Conservation (phyloP, 1,140 invertebrate species). For the Coboldia fuscipes region DNA sequence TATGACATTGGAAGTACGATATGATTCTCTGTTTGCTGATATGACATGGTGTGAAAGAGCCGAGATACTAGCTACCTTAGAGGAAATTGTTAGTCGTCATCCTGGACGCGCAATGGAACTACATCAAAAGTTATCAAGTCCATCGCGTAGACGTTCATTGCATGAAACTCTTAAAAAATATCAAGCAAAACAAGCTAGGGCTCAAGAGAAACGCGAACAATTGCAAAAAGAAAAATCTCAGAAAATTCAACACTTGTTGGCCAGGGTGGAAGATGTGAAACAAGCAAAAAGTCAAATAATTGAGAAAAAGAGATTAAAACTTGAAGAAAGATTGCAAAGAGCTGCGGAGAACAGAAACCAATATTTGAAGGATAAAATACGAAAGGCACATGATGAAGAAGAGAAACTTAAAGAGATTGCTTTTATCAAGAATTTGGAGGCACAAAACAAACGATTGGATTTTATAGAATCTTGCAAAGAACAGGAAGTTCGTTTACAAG, state of each 20-base stretch:
- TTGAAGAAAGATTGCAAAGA: slow-evolving; percentile 67
- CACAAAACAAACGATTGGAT: slow-evolving; percentile 84
- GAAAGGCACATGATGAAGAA: slow-evolving; percentile 93
- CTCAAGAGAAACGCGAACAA: slow-evolving; percentile 52
- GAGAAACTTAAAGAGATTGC: slow-evolving; percentile 93
- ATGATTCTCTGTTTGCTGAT: slow-evolving; percentile 48
- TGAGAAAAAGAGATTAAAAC: slow-evolving; percentile 58
- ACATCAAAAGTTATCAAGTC: slow-evolving; percentile 83
- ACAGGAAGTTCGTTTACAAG: slow-evolving; percentile 62
- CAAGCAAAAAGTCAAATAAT: slow-evolving; percentile 67
- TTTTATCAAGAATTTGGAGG: slow-evolving; percentile 91
- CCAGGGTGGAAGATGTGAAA: slow-evolving; percentile 82
- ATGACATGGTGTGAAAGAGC: slow-evolving; percentile 61
- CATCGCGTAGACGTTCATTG: slow-evolving; percentile 58
- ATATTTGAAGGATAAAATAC: slow-evolving; percentile 52
- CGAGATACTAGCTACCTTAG: slow-evolving; percentile 50
- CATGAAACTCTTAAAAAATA: slow-evolving; percentile 58
- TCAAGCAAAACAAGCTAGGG: slow-evolving; percentile 73
- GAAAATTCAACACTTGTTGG: slow-evolving; percentile 64
- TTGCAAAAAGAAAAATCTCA: slow-evolving; percentile 65
- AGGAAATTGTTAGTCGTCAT: slow-evolving; percentile 56
- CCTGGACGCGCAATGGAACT: slow-evolving; percentile 76
- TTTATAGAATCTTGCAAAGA: slow-evolving; percentile 63
- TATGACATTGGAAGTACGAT: slow-evolving; percentile 31
- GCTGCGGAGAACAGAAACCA: slow-evolving; percentile 81